A percentile compares a stretch with the other conserved stretches of the same genome.
Evolutionary conservation across 2,113 vertebrate species (phyloP).

Genomic region (Chaetorhynchus papuensis): DNA sequence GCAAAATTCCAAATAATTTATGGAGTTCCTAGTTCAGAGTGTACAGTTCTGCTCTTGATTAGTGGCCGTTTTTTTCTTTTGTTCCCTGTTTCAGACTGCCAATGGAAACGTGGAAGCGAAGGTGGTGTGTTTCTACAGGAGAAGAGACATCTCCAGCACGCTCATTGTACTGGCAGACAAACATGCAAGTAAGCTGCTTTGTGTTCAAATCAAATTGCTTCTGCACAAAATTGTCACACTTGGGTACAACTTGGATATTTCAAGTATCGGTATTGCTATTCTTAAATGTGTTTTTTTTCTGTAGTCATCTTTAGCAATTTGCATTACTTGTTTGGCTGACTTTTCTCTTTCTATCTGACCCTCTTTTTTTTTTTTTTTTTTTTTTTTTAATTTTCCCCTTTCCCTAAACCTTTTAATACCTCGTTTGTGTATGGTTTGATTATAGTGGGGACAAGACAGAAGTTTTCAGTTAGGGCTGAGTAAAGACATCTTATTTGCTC

Average conservation of each 20-base stretch:
- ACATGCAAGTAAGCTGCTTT: slow-evolving; percentile 89
- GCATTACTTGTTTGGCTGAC: background rate
- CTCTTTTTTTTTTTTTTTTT: no score
- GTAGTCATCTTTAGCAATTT: background rate
- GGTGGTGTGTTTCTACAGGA: slow-evolving; percentile 97
- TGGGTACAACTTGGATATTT: background rate
- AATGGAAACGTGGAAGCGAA: slow-evolving; percentile 98
- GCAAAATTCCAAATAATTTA: background rate
- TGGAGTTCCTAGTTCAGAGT: background rate
- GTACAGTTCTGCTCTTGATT: background rate
- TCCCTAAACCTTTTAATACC: background rate
- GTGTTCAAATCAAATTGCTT: background rate
- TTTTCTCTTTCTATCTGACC: background rate
- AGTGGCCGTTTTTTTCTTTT: background rate
- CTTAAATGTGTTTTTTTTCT: background rate
- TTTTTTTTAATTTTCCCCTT: background rate
- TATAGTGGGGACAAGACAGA: background rate
- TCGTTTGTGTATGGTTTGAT: background rate
- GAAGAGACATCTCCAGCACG: slow-evolving; percentile 93
- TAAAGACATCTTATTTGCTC: background rate
- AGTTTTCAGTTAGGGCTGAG: background rate
- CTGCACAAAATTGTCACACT: background rate
- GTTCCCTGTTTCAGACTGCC: slow-evolving; percentile 85
- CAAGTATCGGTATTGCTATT: background rate
- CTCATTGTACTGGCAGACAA: slow-evolving; percentile 97